Conservation (phyloP, 2,888 invertebrate species). For the Plagodis pulveraria region DNA sequence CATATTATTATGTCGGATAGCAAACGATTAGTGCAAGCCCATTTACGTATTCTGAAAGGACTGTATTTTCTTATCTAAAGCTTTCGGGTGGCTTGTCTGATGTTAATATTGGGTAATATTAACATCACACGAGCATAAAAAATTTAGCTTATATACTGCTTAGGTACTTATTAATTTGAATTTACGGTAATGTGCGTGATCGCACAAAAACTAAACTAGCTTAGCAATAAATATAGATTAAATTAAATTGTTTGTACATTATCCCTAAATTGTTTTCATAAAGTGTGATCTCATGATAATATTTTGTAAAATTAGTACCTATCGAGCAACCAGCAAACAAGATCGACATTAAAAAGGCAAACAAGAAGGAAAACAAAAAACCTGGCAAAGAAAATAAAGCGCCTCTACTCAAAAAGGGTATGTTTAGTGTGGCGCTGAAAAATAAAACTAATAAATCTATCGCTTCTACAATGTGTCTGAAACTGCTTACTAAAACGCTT, state of each 20-base stretch:
- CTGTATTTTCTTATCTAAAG: too few relatives aligned
- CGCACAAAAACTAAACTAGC: too few relatives aligned
- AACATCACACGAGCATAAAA: too few relatives aligned
- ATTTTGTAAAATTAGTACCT: conserved; percentile 56
- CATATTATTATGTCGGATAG: too few relatives aligned
- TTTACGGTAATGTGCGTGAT: too few relatives aligned
- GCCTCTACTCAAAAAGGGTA: conserved; percentile 74
- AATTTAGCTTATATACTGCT: too few relatives aligned
- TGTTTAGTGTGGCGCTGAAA: conserved; percentile 56
- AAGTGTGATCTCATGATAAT: not conserved
- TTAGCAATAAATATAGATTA: not conserved
- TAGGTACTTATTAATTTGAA: too few relatives aligned
- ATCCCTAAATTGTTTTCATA: not conserved
- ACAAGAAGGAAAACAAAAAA: conserved; percentile 76
- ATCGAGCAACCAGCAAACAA: conserved; percentile 68
- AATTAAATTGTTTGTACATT: not conserved
- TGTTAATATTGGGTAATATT: too few relatives aligned
- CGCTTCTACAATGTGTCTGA: conserved; percentile 20
- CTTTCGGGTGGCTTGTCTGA: too few relatives aligned
- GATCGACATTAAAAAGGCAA: conserved; percentile 71
- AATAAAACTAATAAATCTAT: conserved; percentile 32
- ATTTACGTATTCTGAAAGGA: too few relatives aligned
- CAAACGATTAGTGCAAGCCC: too few relatives aligned
- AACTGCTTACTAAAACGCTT: conserved; percentile 30
- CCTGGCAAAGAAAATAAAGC: conserved; percentile 73